Evolutionary conservation across 2,888 invertebrate genomes (phyloP).

Genomic region (Masnerella sp.): DNA sequence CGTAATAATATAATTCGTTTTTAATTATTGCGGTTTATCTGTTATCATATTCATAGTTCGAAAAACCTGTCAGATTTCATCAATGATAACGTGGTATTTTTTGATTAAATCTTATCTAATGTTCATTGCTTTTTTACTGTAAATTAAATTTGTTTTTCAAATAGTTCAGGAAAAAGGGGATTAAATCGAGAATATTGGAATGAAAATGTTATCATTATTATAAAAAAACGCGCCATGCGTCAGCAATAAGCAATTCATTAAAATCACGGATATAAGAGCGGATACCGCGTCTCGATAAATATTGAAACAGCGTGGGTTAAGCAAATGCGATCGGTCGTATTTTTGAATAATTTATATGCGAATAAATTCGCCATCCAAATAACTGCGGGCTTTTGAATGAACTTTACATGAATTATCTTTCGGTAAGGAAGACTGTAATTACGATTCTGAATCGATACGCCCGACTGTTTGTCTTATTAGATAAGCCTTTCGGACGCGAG

Average conservation of each 20-base stretch:
- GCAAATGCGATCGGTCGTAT: conserved; percentile 24
- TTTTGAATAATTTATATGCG: conserved; percentile 44
- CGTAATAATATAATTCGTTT: too few relatives aligned
- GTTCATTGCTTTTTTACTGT: too few relatives aligned
- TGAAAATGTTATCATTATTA: neutral
- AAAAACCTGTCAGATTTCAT: too few relatives aligned
- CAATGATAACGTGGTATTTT: too few relatives aligned
- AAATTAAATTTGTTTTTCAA: too few relatives aligned
- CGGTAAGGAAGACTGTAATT: conserved; percentile 27
- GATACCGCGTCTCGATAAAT: conserved; percentile 41
- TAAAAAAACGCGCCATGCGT: conserved; percentile 9
- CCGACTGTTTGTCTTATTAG: conserved; percentile 35
- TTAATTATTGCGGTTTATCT: too few relatives aligned
- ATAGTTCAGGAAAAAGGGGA: too few relatives aligned
- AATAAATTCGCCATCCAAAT: conserved; percentile 37
- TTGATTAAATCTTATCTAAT: too few relatives aligned
- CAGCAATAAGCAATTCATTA: conserved; percentile 43
- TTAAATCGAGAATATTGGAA: too few relatives aligned
- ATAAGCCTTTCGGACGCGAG: conserved; percentile 20
- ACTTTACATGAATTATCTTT: conserved; percentile 40
- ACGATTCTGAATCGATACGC: conserved; percentile 15
- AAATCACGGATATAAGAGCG: conserved; percentile 22
- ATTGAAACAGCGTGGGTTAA: conserved; percentile 28
- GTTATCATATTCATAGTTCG: too few relatives aligned
- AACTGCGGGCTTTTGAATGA: conserved; percentile 10